Base-by-base conservation (phyloP, 2,797 vertebrate genomes). In the Thripadectes ignobilis region DNA sequence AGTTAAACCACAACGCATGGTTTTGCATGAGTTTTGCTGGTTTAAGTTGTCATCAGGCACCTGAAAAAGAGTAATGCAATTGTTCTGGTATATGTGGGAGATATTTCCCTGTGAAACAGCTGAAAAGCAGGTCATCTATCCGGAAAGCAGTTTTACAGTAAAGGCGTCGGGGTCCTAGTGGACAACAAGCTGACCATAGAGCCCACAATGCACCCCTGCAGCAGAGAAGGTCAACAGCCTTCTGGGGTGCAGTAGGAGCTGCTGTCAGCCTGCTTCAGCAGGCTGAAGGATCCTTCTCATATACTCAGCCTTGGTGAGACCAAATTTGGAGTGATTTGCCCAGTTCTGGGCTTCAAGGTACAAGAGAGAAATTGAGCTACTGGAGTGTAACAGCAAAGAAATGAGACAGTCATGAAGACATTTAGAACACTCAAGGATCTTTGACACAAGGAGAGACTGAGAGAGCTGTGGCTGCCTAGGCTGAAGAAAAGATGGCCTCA, bases 11-110 rank as follows among this genome's bases (percentile, higher is more conserved):
- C 5, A 6, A 22, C 3, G 19, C 19, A 61, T 1, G 7, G 5
- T 62, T 63, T 62, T 0, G 0, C 27, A 39, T 54, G 59, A 76
- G 10, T 19, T 49, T 43, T 10, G 1, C n/a, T 49, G 9, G 8
- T 41, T 43, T 63, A 62, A 49, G 14, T n/a, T 68, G 19, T 34
- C 27, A 23, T 34, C 15, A 57, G 8, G 12, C 5, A 6, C 13
- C 19, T 65, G 23, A 61, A 65, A 65, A 89, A 38, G 6, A 67
- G 18, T 34, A 65, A 46, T n/a, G 27, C 24, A 12, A 3, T 49
- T 77, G 14, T 27, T 36, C 2, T 4, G 45, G 39, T 58, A 39
- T 7, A 12, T n/a, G 17, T 30, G 45, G 45, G 14, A 68, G n/a
- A 59, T 5, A 29, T 29, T 68, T 3, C 30, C 23, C 32, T 38